Conservation (phyloP, 2,113 vertebrate species). For the Hystrix cristata region DNA sequence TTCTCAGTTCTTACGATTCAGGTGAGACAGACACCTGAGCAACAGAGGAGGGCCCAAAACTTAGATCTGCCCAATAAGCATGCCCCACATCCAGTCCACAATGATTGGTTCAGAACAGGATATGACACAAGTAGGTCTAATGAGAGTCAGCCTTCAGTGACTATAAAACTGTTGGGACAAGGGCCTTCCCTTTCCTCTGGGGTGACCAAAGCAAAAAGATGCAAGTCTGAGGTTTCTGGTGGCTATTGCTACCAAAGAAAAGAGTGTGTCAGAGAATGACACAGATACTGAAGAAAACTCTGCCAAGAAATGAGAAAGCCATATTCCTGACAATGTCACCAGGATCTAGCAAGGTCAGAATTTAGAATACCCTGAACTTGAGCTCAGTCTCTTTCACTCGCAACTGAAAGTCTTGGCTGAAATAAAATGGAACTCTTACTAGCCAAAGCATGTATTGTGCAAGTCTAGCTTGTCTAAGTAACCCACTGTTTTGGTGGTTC, state of each 20-base stretch:
- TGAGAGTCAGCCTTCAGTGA: neutral
- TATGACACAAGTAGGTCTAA: neutral
- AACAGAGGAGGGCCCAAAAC: neutral
- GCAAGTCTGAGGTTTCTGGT: neutral
- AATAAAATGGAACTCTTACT: neutral
- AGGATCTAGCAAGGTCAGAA: neutral
- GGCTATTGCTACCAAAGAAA: neutral
- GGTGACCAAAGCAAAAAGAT: neutral
- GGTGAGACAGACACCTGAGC: neutral
- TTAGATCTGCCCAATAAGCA: neutral
- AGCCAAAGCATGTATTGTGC: neutral
- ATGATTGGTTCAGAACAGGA: neutral
- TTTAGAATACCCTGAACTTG: neutral
- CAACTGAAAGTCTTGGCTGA: slow-evolving; percentile 10
- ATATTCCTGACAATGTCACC: neutral
- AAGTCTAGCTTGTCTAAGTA: neutral
- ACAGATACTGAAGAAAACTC: neutral
- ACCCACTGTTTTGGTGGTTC: neutral
- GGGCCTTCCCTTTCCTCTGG: neutral
- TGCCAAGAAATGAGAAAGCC: neutral
- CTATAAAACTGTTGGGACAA: neutral
- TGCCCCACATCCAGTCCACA: neutral
- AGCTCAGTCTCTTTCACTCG: slow-evolving; percentile 1
- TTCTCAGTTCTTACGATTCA: neutral
- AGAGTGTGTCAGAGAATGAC: neutral